Conservation (phyloP, 2,113 vertebrate species). For the Nothobranchius kuhntae region DNA sequence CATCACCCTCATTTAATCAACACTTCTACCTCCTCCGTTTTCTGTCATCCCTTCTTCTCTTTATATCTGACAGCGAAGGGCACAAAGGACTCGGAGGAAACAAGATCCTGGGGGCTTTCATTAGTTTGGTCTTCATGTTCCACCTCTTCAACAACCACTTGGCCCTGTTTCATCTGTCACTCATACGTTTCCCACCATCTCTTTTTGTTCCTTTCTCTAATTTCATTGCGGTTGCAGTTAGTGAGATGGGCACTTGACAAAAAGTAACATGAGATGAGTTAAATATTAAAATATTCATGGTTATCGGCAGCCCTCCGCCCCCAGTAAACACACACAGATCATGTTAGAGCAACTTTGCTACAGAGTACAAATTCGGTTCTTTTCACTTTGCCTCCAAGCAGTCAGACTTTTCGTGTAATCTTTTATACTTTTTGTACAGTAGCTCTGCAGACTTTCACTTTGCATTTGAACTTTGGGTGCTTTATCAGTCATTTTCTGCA, state of each 20-base stretch:
- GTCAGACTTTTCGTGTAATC: no score
- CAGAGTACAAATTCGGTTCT: no score
- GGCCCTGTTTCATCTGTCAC: slow-evolving; percentile 2
- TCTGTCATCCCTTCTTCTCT: slow-evolving; percentile 7
- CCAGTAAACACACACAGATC: slow-evolving; percentile 22
- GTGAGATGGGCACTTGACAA: slow-evolving; percentile 57
- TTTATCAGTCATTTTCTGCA: not conserved
- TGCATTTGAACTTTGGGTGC: not conserved
- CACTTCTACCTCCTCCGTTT: slow-evolving; percentile 3
- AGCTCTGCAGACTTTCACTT: no score
- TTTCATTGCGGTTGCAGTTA: slow-evolving; percentile 23
- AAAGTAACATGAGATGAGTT: slow-evolving; percentile 73
- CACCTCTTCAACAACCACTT: slow-evolving; percentile 1
- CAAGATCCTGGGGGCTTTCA: not conserved
- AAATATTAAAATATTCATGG: slow-evolving; percentile 79
- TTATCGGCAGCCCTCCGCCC: slow-evolving; percentile 35
- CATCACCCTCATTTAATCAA: no score
- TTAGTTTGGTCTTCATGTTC: not conserved
- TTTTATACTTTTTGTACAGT: no score
- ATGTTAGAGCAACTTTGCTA: not conserved
- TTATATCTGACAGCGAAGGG: slow-evolving; percentile 25
- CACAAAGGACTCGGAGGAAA: slow-evolving; percentile 17
- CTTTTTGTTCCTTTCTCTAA: slow-evolving; percentile 17
- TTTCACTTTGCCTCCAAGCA: no score
- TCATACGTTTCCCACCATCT: not conserved